A percentile compares a stretch with the other conserved stretches of the same genome.
Evolutionary conservation across 2,888 invertebrate genomes (phyloP).

Genomic region (Quadriops clusia): DNA sequence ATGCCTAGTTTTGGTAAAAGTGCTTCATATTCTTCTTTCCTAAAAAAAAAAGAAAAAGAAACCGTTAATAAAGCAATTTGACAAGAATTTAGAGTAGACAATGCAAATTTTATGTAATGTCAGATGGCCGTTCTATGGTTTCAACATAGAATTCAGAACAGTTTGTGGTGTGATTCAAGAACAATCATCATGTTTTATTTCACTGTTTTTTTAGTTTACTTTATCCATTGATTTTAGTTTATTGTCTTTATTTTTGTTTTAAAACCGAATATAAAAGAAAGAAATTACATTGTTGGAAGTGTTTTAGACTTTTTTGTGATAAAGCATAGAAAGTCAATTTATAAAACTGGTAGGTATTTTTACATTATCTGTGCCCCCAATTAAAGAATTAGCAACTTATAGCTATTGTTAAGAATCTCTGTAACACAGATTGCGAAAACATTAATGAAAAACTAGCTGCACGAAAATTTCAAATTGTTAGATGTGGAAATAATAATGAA

Average conservation of each 20-base stretch:
- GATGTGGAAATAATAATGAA: conserved; percentile 4
- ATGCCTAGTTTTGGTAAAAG: conserved; percentile 87
- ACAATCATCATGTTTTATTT: conserved; percentile 40
- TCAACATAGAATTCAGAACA: conserved; percentile 36
- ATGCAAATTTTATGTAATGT: conserved; percentile 15
- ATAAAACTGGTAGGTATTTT: no score
- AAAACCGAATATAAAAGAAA: no score
- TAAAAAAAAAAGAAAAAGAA: conserved; percentile 29
- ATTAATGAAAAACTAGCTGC: no score
- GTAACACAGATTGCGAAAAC: no score
- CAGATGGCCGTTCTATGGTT: conserved; percentile 50
- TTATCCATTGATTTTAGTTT: not conserved
- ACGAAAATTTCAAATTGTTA: conserved; percentile 1
- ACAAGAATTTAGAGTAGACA: not conserved
- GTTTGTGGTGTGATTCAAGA: conserved; percentile 40
- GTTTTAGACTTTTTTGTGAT: no score
- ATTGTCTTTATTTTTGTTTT: no score
- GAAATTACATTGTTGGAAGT: no score
- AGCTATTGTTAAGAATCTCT: no score
- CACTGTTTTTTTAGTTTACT: not conserved
- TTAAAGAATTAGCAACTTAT: no score
- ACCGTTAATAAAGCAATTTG: not conserved
- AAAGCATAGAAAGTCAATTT: no score
- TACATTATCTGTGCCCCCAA: no score
- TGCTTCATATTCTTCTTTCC: conserved; percentile 83